Evolutionary conservation across 1,140 invertebrate species (phyloP), one percentile per base, ranked within the genome.

Genomic region (Lineus longissimus): DNA sequence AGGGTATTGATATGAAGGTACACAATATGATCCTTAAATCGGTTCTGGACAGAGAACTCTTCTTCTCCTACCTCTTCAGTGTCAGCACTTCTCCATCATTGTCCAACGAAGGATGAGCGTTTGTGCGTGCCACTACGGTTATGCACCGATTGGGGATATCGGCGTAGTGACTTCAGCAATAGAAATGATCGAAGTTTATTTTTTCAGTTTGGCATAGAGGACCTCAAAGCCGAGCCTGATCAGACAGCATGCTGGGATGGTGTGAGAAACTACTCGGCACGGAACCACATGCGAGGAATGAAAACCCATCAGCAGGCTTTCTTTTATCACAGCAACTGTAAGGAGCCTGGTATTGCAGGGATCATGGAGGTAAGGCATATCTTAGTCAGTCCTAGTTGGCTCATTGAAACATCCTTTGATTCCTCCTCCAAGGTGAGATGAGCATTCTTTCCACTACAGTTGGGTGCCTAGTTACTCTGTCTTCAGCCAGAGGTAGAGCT

Each of bases 311-410:
- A 81, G 19, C 23, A 75, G 56, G 75, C 70, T 7, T 80, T 80
- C 63, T 81, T 81, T 59, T 81, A 81, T 61, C 79, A 80, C 63
- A 80, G 79, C 57, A 81, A 80, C 66, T 75, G 73, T 56, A 80
- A 80, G 63, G 66, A 69, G 43, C 79, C 78, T 19, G 79, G 79
- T n/a, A 78, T 81, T 17, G 75, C 69, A 62, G 79, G 73, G 23
- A 66, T 77, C n/a, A 75, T 77, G 67, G 65, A 75, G 64, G 75
- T 80, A 61, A 60, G 43, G 17, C 11, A 23, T n/a, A n/a, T 15
- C 15, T 15, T 15, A n/a, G 15, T n/a, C 15, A 43, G n/a, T 15
- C 15, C 41, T 43, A 15, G 41, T 15, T n/a, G 41, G 41, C n/a
- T 43, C 15, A n/a, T 15, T 15, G n/a, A 15, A n/a, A 43, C 15